Percentiles rank a stretch among this genome's conserved stretches.
Conservation (phyloP, 2,797 vertebrate species). For the Pipistrellus pygmaeus region DNA sequence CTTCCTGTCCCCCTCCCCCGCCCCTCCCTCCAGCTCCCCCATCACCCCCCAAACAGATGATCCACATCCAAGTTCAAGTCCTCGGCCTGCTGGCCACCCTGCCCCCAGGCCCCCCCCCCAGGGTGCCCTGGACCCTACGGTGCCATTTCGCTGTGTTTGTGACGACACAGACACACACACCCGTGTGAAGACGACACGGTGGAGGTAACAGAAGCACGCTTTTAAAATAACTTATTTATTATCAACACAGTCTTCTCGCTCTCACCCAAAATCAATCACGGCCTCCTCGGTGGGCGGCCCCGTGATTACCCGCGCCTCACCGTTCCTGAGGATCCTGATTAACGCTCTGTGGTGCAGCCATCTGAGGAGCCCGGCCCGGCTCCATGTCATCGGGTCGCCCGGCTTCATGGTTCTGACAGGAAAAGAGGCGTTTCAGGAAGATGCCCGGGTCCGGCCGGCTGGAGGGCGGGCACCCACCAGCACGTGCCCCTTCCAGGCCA, state of each 20-base stretch:
- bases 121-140: not conserved
- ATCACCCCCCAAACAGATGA: not conserved
- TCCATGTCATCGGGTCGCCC: conserved; percentile 31
- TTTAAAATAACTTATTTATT: conserved; percentile 71
- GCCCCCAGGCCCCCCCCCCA: not conserved
- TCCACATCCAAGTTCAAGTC: not conserved
- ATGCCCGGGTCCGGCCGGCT: not conserved
- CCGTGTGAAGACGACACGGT: not conserved
- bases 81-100: not conserved
- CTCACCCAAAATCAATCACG: conserved; percentile 70
- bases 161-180: not conserved
- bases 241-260: conserved; percentile 63
- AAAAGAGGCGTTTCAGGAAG: not conserved
- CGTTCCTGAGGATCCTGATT: conserved; percentile 71
- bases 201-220: conserved; percentile 53
- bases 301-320: conserved; percentile 71
- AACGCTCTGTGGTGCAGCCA: conserved; percentile 47
- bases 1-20: not conserved
- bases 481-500: fast-evolving
- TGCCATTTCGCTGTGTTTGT: not conserved
- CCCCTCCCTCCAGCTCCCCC: not conserved
- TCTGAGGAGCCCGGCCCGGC: conserved; percentile 34
- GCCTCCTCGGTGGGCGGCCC: conserved; percentile 45
- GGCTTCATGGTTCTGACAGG: not conserved
- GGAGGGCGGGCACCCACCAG: fast-evolving